These are phyloP conservation scores for Cliona cf. orientalis DNA, from an alignment of 37 sponge, comb jelly and placozoan genomes.

Conservation along the genomic window DNA sequence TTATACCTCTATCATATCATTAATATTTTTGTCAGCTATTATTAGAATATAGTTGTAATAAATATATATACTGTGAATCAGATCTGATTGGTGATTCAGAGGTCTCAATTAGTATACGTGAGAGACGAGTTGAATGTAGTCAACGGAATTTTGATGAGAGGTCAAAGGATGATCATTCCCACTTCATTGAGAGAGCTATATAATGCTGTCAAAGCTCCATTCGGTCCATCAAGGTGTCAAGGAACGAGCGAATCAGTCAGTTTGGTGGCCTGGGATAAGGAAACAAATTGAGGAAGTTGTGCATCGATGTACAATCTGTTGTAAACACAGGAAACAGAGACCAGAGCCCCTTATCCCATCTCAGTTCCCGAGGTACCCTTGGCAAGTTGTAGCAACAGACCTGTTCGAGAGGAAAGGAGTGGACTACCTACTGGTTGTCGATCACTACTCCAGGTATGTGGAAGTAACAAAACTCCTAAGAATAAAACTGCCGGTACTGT, in stretches of 20 bases:
- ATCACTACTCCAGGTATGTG: conserved; percentile 44
- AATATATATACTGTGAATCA: too few relatives aligned
- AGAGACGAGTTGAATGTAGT: too few relatives aligned
- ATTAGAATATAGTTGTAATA: too few relatives aligned
- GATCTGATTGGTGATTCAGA: too few relatives aligned
- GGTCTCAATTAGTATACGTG: too few relatives aligned
- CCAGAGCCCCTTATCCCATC: conserved; percentile 35
- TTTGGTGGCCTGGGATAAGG: conserved; percentile 47
- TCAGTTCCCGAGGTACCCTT: conserved; percentile 32
- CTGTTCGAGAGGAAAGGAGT: conserved; percentile 34
- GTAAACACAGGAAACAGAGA: neutral
- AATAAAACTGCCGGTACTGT: neutral
- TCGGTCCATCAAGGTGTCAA: conserved; percentile 26
- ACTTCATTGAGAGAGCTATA: too few relatives aligned
- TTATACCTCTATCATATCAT: too few relatives aligned
- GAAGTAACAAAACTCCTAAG: conserved; percentile 21
- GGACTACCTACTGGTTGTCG: conserved; percentile 45
- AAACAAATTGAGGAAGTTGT: conserved; percentile 26
- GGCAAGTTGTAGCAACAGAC: conserved; percentile 52
- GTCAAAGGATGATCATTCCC: too few relatives aligned
- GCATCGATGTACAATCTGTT: conserved; percentile 13
- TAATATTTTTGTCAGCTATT: too few relatives aligned
- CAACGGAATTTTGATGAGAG: too few relatives aligned
- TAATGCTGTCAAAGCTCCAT: too few relatives aligned
- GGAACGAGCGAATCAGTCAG: conserved; percentile 34